phyloP scores from a whole-genome alignment of 2,113 vertebrate species.

The Regulus satrapa region DNA sequence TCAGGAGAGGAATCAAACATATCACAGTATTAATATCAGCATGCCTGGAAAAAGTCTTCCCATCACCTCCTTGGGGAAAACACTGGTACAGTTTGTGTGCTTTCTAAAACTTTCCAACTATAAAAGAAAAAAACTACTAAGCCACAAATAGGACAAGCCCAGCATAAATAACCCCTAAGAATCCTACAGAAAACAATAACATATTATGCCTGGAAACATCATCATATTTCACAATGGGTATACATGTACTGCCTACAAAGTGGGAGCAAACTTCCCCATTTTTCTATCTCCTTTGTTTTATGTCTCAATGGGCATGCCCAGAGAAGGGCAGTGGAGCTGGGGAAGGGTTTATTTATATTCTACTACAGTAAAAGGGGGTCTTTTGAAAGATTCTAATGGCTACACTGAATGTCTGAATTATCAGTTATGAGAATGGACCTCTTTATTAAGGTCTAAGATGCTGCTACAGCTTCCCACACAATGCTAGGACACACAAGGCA shows the following conservation, averaged over 20 bases:
- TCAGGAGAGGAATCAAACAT: neutral
- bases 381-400: neutral
- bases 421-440: neutral
- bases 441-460: neutral
- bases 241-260: neutral
- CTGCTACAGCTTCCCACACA: neutral
- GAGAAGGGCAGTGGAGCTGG: neutral
- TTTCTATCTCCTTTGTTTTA: neutral
- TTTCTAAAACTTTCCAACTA: neutral
- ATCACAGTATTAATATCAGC: neutral
- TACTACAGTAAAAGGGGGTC: neutral
- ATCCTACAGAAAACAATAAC: neutral
- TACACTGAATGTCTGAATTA: neutral
- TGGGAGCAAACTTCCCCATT: neutral
- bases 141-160: neutral
- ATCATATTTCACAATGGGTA: neutral
- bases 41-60: neutral
- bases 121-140: neutral
- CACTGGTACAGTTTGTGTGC: neutral
- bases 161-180: neutral
- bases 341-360: neutral
- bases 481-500: neutral
- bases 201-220: neutral
- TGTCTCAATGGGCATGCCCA: neutral
- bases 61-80: neutral